Conservation (phyloP, 2,888 invertebrate genomes). For the Tetrapedia diversipes region DNA sequence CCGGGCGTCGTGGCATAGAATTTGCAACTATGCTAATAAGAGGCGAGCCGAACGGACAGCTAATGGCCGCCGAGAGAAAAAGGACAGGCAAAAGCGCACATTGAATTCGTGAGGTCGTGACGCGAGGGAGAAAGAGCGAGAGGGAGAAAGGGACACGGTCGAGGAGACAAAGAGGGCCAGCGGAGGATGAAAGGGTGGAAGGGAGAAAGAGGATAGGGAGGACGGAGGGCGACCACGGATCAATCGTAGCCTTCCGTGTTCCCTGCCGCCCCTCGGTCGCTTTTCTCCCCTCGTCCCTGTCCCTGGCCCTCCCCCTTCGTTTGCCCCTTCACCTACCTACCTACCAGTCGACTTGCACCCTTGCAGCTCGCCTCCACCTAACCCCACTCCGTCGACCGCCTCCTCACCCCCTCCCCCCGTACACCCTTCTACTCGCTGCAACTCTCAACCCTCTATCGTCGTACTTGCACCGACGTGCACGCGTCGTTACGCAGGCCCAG, state of each 20-base stretch:
- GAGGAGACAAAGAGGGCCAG: conserved; percentile 58
- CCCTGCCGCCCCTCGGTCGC: conserved; percentile 78
- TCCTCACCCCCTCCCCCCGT: conserved; percentile 28
- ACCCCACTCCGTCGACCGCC: conserved; percentile 50
- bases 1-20: conserved; percentile 70
- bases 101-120: conserved; percentile 77
- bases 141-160: conserved; percentile 50
- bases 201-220: conserved; percentile 64
- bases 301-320: conserved; percentile 78
- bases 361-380: conserved; percentile 60
- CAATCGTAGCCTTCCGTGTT: conserved; percentile 80
- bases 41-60: conserved; percentile 71
- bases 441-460: conserved; percentile 67
- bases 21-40: conserved; percentile 73
- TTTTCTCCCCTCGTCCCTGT: conserved; percentile 75
- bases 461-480: conserved; percentile 76
- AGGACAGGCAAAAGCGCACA: conserved; percentile 74
- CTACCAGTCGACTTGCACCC: conserved; percentile 68
- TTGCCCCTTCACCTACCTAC: conserved; percentile 65
- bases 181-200: conserved; percentile 63
- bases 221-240: conserved; percentile 79
- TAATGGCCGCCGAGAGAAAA: conserved; percentile 66
- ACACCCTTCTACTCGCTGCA: conserved; percentile 63
- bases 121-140: conserved; percentile 51
- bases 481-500: conserved; percentile 81